Evolutionary conservation across 1,140 invertebrate genomes (phyloP), one percentile per base, ranked within the genome.

Genomic region (Nylanderia fulva): DNA sequence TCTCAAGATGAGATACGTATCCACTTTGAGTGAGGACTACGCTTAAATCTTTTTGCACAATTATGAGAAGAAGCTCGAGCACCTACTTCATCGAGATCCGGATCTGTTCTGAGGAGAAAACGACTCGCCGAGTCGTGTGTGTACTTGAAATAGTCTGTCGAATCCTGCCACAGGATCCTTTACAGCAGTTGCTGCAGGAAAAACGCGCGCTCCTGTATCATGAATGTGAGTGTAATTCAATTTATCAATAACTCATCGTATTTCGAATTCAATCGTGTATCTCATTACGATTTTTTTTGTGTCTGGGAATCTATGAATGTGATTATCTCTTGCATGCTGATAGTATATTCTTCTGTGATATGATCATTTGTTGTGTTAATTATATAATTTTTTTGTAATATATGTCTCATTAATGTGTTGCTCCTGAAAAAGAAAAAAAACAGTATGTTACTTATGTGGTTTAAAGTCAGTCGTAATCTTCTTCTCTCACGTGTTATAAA

Each of bases 401-500:
- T 54, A 18, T 33, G 60, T 58, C 36, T 77, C 15, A 29, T 63
- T 29, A 15, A 71, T 66, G 45, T 0, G 9, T 1, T 27, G 15
- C 48, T 56, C 33, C 5, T 69, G 9, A 0, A 29, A 11, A 45
- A 80, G 7, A 29, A 8, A 33, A 33, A 33, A 33, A 33, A 29
- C 18, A 42, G 13, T 24, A 24, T 11, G n/a, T 11, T n/a, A 21
- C 36, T 52, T 84, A 13, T 24, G 13, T 18, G 75, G 68, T 72
- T n/a, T 24, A 42, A 45, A 52, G 54, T 56, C 39, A n/a, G 2
- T 54, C 48, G 15, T 13, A 64, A 27, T 76, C 33, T 4, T 75
- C 58, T 83, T 87, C 64, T 84, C 64, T 75, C 36, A 89, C 69
- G 52, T 29, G 8, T 88, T 86, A 71, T 86, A 89, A 92, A 93